These are phyloP conservation scores for Drosophila testacea DNA, from an alignment of 2,888 invertebrate species.

Conservation along the genomic window DNA sequence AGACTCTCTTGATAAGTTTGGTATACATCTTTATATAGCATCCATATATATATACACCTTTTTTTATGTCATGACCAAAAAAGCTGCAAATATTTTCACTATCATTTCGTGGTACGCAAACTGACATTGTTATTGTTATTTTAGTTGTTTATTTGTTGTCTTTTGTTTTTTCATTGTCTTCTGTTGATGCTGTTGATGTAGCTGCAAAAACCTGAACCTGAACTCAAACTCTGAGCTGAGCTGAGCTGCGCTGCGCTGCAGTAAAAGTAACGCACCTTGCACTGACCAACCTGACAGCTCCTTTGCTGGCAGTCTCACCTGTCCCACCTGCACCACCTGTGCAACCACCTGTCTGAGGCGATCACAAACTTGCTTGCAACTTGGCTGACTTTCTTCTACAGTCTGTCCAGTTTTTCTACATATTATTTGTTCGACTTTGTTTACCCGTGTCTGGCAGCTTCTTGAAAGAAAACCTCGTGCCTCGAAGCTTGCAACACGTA, in stretches of 20 bases:
- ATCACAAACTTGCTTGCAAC: slow-evolving; percentile 58
- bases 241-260: slow-evolving; percentile 38
- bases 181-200: slow-evolving; percentile 1
- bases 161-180: slow-evolving; percentile 26
- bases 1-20: neutral
- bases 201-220: slow-evolving; percentile 38
- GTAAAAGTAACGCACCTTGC: slow-evolving; percentile 77
- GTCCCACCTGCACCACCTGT: slow-evolving; percentile 36
- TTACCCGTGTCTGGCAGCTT: slow-evolving; percentile 50
- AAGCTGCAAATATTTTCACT: slow-evolving; percentile 71
- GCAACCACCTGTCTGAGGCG: slow-evolving; percentile 39
- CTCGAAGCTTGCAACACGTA: slow-evolving; percentile 3
- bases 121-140: slow-evolving; percentile 62
- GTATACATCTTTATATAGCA: slow-evolving; percentile 44
- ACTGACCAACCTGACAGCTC: slow-evolving; percentile 58
- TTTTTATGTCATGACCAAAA: slow-evolving; percentile 76
- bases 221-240: slow-evolving; percentile 10
- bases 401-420: slow-evolving; percentile 76
- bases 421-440: slow-evolving; percentile 69
- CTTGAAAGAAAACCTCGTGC: slow-evolving; percentile 38
- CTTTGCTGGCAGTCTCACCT: slow-evolving; percentile 49
- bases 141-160: slow-evolving; percentile 34
- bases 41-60: slow-evolving; percentile 28
- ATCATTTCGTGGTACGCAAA: slow-evolving; percentile 65
- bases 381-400: slow-evolving; percentile 70